Conservation (phyloP, 2,888 invertebrate species). For the Coleophora flavipennella region DNA sequence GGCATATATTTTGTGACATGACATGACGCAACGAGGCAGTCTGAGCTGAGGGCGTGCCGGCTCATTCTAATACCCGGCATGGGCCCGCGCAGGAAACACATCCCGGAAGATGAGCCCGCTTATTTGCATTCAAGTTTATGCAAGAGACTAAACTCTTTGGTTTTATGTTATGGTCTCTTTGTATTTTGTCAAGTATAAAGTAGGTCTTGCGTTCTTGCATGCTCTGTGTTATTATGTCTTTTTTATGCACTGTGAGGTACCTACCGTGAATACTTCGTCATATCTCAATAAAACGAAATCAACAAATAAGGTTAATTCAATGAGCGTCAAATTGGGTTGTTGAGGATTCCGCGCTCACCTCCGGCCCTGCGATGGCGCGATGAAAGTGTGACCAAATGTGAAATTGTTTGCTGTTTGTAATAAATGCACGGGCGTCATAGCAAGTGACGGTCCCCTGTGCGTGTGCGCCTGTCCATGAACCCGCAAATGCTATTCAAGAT, state of each 20-base stretch:
- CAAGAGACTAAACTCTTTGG: background rate
- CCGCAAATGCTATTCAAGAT: conserved; percentile 29
- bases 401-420: conserved; percentile 29
- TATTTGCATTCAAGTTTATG: conserved; percentile 38
- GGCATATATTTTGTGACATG: too few relatives aligned
- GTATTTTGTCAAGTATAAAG: too few relatives aligned
- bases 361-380: conserved; percentile 16
- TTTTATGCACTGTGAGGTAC: too few relatives aligned
- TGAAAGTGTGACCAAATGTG: conserved; percentile 53
- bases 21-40: conserved; percentile 2
- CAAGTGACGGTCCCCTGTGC: conserved; percentile 6
- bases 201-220: too few relatives aligned
- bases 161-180: conserved; percentile 3
- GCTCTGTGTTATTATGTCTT: too few relatives aligned
- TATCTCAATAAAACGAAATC: too few relatives aligned
- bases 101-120: conserved; percentile 61
- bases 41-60: conserved; percentile 29
- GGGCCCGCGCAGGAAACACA: conserved; percentile 54
- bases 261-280: too few relatives aligned
- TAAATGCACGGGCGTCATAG: conserved; percentile 22
- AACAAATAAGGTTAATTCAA: conserved; percentile 2
- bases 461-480: conserved; percentile 21
- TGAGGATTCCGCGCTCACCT: conserved; percentile 24
- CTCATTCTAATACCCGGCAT: conserved; percentile 40
- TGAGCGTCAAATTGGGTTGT: conserved; percentile 16